Percentiles rank a stretch among this genome's conserved stretches.
Evolutionary conservation across 2,113 vertebrate species (phyloP).

Genomic region (Pan troglodytes): NHGRI_mPanTro3-v2.1_pri NC_072398.2:145515001-145515500

Average conservation of each 20-base stretch:
- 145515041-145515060: conserved; percentile 62
- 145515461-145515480: conserved; percentile 27
- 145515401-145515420: not conserved
- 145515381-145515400: not conserved
- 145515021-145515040: conserved; percentile 54
- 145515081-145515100: conserved; percentile 72
- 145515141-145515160: conserved; percentile 72
- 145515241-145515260: conserved; percentile 53
- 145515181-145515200: conserved; percentile 64
- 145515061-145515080: conserved; percentile 60
- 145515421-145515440: not conserved
- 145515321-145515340: not conserved
- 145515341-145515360: not conserved
- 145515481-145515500: not conserved
- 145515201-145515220: conserved; percentile 73
- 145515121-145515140: conserved; percentile 72
- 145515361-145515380: not conserved
- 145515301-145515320: too few species aligned
- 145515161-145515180: conserved; percentile 70
- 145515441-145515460: not conserved
- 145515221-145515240: conserved; percentile 59
- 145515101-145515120: conserved; percentile 72
- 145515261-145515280: not conserved
- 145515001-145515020: conserved; percentile 24
- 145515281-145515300: too few species aligned